Base-by-base conservation (phyloP, 2,113 vertebrate genomes). In the Prochilodus magdalenae region DNA sequence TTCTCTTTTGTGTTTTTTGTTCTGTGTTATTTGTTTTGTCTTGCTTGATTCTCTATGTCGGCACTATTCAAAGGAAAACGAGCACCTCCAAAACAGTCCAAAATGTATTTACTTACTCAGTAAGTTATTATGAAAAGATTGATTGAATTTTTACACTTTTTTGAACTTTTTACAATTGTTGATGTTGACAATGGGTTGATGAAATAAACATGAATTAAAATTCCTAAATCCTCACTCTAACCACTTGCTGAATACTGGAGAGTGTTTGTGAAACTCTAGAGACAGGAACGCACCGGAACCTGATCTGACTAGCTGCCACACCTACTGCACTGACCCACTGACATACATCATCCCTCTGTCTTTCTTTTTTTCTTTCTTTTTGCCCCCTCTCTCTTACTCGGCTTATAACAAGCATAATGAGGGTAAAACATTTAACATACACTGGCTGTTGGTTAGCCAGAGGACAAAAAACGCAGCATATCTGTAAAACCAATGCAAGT, bases 271-370 rank as follows among this genome's bases (percentile, higher is more conserved):
- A 20, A 75, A 57, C 30, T 57, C 26, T 57, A 62, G 53, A 59
- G n/a, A 4, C 1, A n/a, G 79, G 57, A 81, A 81, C 53, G 60
- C 66, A 63, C 72, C 40, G 57, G 62, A 81, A 82, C 62, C 62
- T 40, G 80, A 36, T 69, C 36, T 20, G 66, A 75, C 24, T 65
- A 47, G 53, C 74, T 33, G 74, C 24, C 73, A 76, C 73, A 71
- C 80, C 72, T 18, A 13, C 33, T 70, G 63, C 20, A 22, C 20
- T 22, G 53, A 55, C 53, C 53, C 20, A 55, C 16, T 55, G 20
- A 55, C 53, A 55, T 6, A 55, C 51, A 53, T 36, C 33, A 6
- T n/a, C n/a, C n/a, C n/a, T n/a, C n/a, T n/a, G n/a, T n/a, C n/a
- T n/a, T n/a, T n/a, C n/a, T n/a, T n/a, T n/a, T 75, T 57, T 55